phyloP scores from a whole-genome alignment of 2,797 vertebrate species.

The Eulemur coronatus region DNA sequence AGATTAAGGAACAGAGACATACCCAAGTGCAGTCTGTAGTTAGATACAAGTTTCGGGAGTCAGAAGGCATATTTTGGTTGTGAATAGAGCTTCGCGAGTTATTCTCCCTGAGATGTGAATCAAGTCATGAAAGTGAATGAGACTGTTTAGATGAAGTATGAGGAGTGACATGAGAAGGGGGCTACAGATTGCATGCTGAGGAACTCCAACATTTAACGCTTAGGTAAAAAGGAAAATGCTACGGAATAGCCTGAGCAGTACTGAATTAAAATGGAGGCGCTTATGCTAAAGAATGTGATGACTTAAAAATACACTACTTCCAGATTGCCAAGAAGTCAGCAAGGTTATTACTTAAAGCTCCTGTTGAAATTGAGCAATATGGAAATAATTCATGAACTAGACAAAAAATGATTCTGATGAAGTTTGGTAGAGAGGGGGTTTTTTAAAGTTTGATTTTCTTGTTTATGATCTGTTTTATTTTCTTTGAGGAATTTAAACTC shows the following conservation, averaged over 20 bases:
- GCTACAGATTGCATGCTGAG: background rate
- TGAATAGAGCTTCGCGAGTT: background rate
- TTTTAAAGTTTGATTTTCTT: background rate
- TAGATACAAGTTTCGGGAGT: background rate
- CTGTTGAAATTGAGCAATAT: background rate
- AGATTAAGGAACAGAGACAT: background rate
- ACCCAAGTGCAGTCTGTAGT: background rate
- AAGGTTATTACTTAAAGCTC: background rate
- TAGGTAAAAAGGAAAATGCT: background rate
- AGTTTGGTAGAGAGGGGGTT: background rate
- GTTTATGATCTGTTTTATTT: background rate
- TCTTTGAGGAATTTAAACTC: background rate
- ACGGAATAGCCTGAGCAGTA: background rate
- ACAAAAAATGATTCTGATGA: background rate
- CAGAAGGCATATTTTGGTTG: background rate
- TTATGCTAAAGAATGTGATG: background rate
- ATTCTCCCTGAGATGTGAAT: background rate
- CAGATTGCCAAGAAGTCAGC: background rate
- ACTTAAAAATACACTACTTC: background rate
- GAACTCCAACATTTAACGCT: background rate
- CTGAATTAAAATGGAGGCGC: background rate
- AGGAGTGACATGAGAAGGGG: background rate
- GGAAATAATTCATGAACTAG: background rate
- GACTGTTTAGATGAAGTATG: too few relatives aligned
- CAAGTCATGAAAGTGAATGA: background rate